Conservation (phyloP, 2,797 vertebrate species). For the Arrhamphus sclerolepis region DNA sequence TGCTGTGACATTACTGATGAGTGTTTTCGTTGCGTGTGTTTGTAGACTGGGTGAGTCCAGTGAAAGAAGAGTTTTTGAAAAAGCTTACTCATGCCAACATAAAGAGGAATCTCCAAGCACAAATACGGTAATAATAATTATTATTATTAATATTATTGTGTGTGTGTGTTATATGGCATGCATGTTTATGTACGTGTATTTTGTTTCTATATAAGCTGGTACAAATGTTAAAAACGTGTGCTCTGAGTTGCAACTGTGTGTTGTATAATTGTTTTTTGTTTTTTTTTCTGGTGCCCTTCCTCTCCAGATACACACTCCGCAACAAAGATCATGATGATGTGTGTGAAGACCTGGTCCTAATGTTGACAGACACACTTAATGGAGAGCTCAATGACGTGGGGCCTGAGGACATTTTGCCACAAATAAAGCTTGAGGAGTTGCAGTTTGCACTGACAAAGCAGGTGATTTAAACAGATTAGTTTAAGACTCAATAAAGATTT, state of each 20-base stretch:
- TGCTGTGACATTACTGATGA: background rate
- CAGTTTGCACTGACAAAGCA: constrained; percentile 67
- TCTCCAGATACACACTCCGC: constrained; percentile 67
- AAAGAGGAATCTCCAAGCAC: constrained; percentile 82
- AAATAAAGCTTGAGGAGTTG: constrained; percentile 69
- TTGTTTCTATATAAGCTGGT: too few species aligned
- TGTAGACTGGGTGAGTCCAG: constrained; percentile 78
- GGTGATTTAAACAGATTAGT: constrained; percentile 35
- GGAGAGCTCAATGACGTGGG: constrained; percentile 67
- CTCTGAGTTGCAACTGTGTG: background rate
- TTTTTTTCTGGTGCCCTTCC: constrained; percentile 9
- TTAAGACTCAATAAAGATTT: background rate
- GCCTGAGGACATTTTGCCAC: constrained; percentile 75
- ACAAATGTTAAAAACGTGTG: background rate
- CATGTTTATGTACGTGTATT: too few species aligned
- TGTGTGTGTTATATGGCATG: too few species aligned
- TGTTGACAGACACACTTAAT: constrained; percentile 76
- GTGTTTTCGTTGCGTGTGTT: constrained; percentile 6
- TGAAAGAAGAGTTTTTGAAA: constrained; percentile 81
- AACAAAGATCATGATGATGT: constrained; percentile 74
- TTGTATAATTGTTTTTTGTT: background rate
- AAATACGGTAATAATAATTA: constrained; percentile 70
- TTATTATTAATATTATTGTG: too few species aligned
- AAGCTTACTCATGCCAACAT: constrained; percentile 82
- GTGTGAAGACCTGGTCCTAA: constrained; percentile 77